Base-by-base conservation (phyloP, 2,797 vertebrate genomes). In the Ceyx erithaca region DNA sequence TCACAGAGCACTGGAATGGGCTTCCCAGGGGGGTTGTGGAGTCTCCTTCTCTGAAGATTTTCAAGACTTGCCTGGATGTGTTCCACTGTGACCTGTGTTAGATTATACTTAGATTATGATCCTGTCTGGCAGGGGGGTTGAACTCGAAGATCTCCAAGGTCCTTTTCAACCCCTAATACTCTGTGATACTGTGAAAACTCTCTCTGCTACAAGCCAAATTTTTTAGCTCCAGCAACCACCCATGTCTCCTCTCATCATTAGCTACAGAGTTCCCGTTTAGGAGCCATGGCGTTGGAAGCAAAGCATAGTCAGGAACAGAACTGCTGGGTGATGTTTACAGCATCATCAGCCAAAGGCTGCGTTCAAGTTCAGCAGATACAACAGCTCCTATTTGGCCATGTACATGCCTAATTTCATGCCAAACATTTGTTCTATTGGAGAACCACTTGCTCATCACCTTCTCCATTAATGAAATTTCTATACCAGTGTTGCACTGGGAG, bases 341-440 rank as follows among this genome's bases (percentile, higher is more conserved):
- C 57, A 81, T 4, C 0, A n/a, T 61, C 52, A 92, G 85, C 75
- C 80, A 77, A 81, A 92, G 63, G 52, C 68, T 69, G 31, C 62
- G 79, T 94, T 96, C 88, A 58, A 86, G 86, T 66, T 83, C 86
- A 89, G 62, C 33, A 78, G 85, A 85, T 87, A 89, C 79, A 93
- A 90, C 14, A 31, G 48, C 58, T 91, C 72, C 52, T 92, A 48
- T 82, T 91, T 80, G 46, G 17, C 83, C 31, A 45, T 1, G 28
- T 75, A 90, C 90, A 92, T 52, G 54, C 68, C 69, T 82, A 77
- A 80, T 85, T 91, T 82, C 66, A 92, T 30, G 69, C 72, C 88
- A 90, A 90, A 80, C 84, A 66, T 87, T 91, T 89, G 76, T 78
- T 90, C 84, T 22, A 4, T 25, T 87, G 75, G 66, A 96, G 51